A percentile compares a stretch with the other conserved stretches of the same genome.
Conservation (phyloP, 2,113 vertebrate species). For the Gallinago media region DNA sequence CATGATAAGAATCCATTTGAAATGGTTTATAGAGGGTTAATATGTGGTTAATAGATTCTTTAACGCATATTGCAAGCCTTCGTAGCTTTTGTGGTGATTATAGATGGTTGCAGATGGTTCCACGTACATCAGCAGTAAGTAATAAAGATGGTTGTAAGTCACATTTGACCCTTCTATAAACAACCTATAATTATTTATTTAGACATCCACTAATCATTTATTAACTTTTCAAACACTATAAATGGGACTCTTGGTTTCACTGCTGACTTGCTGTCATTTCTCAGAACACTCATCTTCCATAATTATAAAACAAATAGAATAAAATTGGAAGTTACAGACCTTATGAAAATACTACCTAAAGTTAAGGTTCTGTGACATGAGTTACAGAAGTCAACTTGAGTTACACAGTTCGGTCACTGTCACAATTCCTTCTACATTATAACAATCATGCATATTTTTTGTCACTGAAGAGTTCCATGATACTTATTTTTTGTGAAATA, state of each 20-base stretch:
- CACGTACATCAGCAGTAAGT: neutral
- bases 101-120: neutral
- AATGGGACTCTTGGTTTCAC: neutral
- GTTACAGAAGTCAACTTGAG: neutral
- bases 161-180: neutral
- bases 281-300: neutral
- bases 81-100: neutral
- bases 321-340: neutral
- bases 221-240: neutral
- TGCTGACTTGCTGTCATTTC: neutral
- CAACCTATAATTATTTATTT: neutral
- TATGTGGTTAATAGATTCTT: neutral
- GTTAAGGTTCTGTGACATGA: neutral
- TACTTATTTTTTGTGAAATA: neutral
- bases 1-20: neutral
- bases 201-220: neutral
- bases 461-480: neutral
- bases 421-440: neutral
- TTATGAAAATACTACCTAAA: neutral
- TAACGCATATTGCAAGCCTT: neutral
- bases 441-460: neutral
- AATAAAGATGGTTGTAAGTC: neutral
- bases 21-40: neutral
- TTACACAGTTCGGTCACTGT: neutral
- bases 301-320: neutral